These are phyloP conservation scores for Sylvia borin DNA, from an alignment of 2,797 vertebrate genomes.

Conservation along the genomic window DNA sequence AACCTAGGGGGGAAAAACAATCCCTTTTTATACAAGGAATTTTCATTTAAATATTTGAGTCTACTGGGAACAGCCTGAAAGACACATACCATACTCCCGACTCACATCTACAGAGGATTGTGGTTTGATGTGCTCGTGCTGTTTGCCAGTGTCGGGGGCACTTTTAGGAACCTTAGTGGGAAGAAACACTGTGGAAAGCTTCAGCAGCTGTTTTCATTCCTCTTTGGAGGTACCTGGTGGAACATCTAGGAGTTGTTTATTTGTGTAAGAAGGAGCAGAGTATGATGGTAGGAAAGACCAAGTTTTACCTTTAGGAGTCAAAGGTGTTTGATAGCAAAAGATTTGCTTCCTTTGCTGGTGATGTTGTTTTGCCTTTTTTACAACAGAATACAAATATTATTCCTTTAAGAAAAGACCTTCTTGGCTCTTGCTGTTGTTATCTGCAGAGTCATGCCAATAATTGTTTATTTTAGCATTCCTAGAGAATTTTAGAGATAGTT, in stretches of 20 bases:
- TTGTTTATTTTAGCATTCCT: conserved; percentile 39
- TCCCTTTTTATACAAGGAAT: neutral
- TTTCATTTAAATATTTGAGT: conserved; percentile 19
- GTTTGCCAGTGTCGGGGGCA: neutral
- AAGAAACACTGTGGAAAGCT: neutral
- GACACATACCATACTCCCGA: neutral
- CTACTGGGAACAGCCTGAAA: neutral
- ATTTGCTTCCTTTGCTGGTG: neutral
- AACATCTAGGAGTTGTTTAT: neutral
- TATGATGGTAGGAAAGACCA: neutral
- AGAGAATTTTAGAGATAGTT: neutral
- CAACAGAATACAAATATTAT: neutral
- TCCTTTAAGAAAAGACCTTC: neutral
- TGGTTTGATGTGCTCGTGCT: neutral
- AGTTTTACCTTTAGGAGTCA: neutral
- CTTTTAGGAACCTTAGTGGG: neutral
- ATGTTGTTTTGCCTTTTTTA: neutral
- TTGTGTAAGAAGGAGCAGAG: neutral
- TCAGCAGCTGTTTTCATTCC: neutral
- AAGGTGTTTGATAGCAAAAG: neutral
- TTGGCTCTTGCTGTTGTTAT: neutral
- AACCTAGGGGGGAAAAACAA: neutral
- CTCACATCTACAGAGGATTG: neutral
- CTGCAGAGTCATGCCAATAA: conserved; percentile 44
- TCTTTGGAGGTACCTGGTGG: neutral